These are phyloP conservation scores for Syritta pipiens DNA, from an alignment of 2,888 invertebrate genomes.

Conservation along the genomic window DNA sequence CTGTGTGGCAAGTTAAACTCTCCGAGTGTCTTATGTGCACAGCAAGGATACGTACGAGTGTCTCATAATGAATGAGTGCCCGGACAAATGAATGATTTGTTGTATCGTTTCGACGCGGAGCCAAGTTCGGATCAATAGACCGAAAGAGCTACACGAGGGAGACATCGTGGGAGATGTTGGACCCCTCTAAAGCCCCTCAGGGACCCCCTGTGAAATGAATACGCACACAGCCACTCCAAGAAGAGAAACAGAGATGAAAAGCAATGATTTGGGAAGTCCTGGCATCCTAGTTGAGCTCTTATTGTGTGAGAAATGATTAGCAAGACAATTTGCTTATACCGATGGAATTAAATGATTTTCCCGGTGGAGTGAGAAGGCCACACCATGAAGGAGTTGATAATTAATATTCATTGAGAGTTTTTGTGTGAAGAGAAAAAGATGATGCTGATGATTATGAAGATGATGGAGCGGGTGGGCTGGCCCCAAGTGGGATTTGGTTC, in stretches of 20 bases:
- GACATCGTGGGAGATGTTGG: too few relatives aligned
- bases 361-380: not conserved
- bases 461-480: not conserved
- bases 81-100: slow-evolving; percentile 57
- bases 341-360: slow-evolving; percentile 49
- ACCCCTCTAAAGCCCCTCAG: too few relatives aligned
- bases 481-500: not conserved
- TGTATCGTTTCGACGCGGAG: slow-evolving; percentile 28
- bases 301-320: slow-evolving; percentile 62
- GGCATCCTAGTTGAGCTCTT: slow-evolving; percentile 17
- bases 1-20: slow-evolving; percentile 52
- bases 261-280: slow-evolving; percentile 25
- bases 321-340: slow-evolving; percentile 54
- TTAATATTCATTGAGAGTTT: slow-evolving; percentile 57
- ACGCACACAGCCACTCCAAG: too few relatives aligned
- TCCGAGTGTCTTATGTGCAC: slow-evolving; percentile 6
- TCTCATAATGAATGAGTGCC: slow-evolving; percentile 52
- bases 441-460: not conserved
- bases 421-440: slow-evolving; percentile 8
- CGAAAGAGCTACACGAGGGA: slow-evolving; percentile 13
- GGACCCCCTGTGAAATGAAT: too few relatives aligned
- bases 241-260: not conserved
- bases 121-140: slow-evolving; percentile 12
- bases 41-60: slow-evolving; percentile 20
- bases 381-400: slow-evolving; percentile 29